Base-by-base conservation (phyloP, 2,888 invertebrate genomes). In the Mythimna albipuncta region DNA sequence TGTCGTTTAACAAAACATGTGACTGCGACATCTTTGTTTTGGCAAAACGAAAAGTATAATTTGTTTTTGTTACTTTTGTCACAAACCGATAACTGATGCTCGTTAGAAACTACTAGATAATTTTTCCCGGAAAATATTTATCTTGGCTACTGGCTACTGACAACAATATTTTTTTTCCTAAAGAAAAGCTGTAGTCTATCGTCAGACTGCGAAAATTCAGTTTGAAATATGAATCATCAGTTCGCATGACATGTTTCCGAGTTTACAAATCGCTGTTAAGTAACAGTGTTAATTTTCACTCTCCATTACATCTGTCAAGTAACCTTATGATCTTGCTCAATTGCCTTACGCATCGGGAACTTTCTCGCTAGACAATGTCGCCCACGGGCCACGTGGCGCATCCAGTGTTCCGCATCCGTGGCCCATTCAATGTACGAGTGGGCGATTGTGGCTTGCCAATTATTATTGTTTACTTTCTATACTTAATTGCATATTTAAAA, bases 401-500 rank as follows among this genome's bases (percentile, higher is more conserved):
- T 94, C 94, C 92, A 93, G 83, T 81, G 80, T 93, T 94, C 93
- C 91, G 92, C 91, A 88, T 90, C 89, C 85, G 90, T 80, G 86
- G 86, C 85, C 82, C 88, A 84, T 86, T 92, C 89, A 92, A 91
- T 90, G 87, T 81, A 82, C 89, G 91, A 90, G 93, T 93, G 93
- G 93, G 94, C 85, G 93, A 90, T 91, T 86, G 87, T 88, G 88
- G 89, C 88, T 91, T 89, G 93, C 93, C 93, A 92, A 95, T 79
- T 90, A 91, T 91, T 90, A 91, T 91, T 92, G 91, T 92, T 92
- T 91, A 93, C 95, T 95, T 95, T 95, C 94, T 94, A 94, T 90
- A 84, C 85, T 85, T 92, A 92, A 94, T 93, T 92, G 90, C 89
- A 89, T 89, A 91, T 89, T 91, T 63, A 87, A 89, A 85, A 64